Base-by-base conservation (phyloP, 2,797 vertebrate genomes). In the Cichlasoma orientale region DNA sequence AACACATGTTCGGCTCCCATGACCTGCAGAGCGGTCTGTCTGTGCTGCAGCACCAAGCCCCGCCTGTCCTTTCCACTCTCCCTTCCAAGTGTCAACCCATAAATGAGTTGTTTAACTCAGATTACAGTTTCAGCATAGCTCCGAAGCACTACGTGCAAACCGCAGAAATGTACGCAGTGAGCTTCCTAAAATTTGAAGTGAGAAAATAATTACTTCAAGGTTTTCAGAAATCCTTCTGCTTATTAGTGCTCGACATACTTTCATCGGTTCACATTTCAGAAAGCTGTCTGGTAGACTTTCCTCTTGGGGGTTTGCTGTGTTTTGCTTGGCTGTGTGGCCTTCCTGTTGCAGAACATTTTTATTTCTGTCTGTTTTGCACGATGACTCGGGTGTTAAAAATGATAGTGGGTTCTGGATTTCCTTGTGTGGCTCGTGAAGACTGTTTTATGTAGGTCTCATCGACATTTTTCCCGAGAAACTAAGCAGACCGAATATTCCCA, bases 1-100 rank as follows among this genome's bases (percentile, higher is more conserved):
- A 74, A 78, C 70, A 73, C 2, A 52, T 57, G 31, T 31, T 72
- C 14, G 50, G 66, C 71, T 88, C 84, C 83, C 2, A 25, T 61
- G 78, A 41, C 80, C 41, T 4, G 71, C 79, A 91, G 82, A 91
- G 89, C 88, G 84, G 77, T 85, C 77, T 44, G 58, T 72, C 82
- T 92, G 91, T 92, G 80, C 74, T 84, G 76, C 80, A 63, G 73
- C 80, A 41, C 16, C 68, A 47, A 70, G 75, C 80, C 16, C 78
- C 27, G 53, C 88, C 85, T 79, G 25, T 36, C 80, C 4, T 83
- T 89, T 88, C 77, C 80, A 85, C 69, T 78, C 75, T 52, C 70
- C 74, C 54, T 74, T 86, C 80, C 86, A 78, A 79, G 75, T 50
- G 57, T 79, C 73, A 70, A 29, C 55, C 75, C 54, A 7, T 89